These are phyloP conservation scores for Mellilla xanthometata DNA, from an alignment of 2,888 invertebrate species.

Conservation along the genomic window DNA sequence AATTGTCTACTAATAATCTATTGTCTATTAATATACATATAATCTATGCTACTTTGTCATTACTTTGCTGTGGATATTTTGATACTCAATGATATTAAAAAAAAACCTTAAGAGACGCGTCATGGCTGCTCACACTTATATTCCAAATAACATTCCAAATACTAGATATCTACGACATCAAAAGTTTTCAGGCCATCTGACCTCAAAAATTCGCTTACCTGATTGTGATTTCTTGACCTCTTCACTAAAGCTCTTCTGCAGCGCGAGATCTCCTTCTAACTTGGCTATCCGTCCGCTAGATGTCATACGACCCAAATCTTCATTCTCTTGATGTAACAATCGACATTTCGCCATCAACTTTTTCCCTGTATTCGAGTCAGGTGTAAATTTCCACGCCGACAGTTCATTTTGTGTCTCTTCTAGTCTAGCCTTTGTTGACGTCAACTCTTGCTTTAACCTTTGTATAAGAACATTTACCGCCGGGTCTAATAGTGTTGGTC, in stretches of 20 bases:
- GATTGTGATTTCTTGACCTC: slow-evolving; percentile 98
- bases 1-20: no score
- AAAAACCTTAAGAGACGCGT: no score
- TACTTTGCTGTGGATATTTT: no score
- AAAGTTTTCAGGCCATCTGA: no score
- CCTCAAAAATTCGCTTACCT: slow-evolving; percentile 77
- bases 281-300: slow-evolving; percentile 97
- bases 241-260: slow-evolving; percentile 97
- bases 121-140: no score
- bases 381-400: slow-evolving; percentile 99
- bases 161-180: no score
- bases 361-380: slow-evolving; percentile 99
- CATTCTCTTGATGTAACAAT: slow-evolving; percentile 97
- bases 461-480: slow-evolving; percentile 97
- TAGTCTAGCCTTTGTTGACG: slow-evolving; percentile 93
- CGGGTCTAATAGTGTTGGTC: slow-evolving; percentile 91
- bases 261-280: slow-evolving; percentile 96
- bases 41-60: no score
- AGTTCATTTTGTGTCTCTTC: slow-evolving; percentile 99
- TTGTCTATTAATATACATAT: no score
- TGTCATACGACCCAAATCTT: slow-evolving; percentile 97
- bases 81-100: no score
- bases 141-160: no score
- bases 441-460: slow-evolving; percentile 94
- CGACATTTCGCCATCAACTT: slow-evolving; percentile 98